Evolutionary conservation across 2,113 vertebrate species (phyloP).

Genomic region (Tringa solitaria): DNA sequence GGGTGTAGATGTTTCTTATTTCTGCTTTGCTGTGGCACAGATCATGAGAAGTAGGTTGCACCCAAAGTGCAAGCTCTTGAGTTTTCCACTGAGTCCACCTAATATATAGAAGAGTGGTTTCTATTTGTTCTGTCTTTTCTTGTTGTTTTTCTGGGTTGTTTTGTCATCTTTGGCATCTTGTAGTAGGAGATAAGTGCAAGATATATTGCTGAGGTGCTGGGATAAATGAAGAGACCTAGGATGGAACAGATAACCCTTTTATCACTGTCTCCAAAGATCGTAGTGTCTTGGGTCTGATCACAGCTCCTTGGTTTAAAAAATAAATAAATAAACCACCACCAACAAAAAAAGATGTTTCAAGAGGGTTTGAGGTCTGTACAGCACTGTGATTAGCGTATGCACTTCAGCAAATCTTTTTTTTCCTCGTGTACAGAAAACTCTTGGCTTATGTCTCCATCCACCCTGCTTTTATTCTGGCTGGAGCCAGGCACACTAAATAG

Average conservation of each 20-base stretch:
- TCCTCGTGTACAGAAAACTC: neutral
- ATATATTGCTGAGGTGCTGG: neutral
- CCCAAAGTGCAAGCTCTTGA: neutral
- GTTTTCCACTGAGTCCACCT: neutral
- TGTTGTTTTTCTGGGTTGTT: neutral
- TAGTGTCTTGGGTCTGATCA: neutral
- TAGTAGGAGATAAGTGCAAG: neutral
- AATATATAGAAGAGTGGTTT: neutral
- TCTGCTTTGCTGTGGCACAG: neutral
- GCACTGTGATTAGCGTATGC: neutral
- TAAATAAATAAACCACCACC: neutral
- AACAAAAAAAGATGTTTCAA: neutral
- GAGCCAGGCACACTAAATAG: conserved; percentile 52
- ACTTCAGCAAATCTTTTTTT: neutral
- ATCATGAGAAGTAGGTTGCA: neutral
- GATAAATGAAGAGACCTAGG: neutral
- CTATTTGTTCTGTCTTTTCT: neutral
- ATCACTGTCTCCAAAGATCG: neutral
- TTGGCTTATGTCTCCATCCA: neutral
- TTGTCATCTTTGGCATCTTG: neutral
- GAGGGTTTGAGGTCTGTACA: neutral
- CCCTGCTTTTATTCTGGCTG: conserved; percentile 11
- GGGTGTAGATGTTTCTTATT: neutral
- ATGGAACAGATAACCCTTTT: neutral
- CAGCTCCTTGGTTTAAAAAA: neutral